Conservation (phyloP, 2,797 vertebrate species). For the Austrolebias charrua region DNA sequence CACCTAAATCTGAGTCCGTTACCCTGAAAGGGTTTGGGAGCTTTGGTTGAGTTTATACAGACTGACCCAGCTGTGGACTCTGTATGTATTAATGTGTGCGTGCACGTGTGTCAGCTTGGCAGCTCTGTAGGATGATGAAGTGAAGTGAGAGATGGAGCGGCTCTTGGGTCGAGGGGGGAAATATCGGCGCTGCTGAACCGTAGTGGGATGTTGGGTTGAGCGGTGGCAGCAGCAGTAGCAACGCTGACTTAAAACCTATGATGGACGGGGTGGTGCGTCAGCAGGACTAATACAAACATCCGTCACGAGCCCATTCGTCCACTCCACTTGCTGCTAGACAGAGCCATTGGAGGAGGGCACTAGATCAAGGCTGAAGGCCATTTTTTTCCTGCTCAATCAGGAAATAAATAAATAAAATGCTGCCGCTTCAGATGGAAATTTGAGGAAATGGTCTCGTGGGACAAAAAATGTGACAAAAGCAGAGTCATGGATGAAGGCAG, state of each 20-base stretch:
- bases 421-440: conserved; percentile 9
- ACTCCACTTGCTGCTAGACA: conserved; percentile 23
- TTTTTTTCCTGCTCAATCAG: conserved; percentile 21
- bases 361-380: conserved; percentile 16
- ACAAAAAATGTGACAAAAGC: neutral
- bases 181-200: conserved; percentile 41
- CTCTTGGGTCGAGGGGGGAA: conserved; percentile 23
- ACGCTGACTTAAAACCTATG: conserved; percentile 60
- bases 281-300: conserved; percentile 62
- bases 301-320: conserved; percentile 51
- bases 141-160: conserved; percentile 44
- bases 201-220: conserved; percentile 36
- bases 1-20: too few species aligned
- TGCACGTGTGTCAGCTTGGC: conserved; percentile 16
- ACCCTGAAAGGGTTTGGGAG: too few species aligned
- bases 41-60: too few species aligned
- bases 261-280: conserved; percentile 58
- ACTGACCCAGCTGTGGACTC: too few species aligned
- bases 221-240: conserved; percentile 19
- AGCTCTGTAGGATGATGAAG: conserved; percentile 67
- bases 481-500: neutral
- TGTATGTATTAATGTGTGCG: neutral
- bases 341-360: conserved; percentile 18
- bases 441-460: neutral
- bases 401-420: conserved; percentile 15